These are phyloP conservation scores for Rhamnusium bicolor DNA, from an alignment of 2,888 invertebrate genomes.

Conservation along the genomic window DNA sequence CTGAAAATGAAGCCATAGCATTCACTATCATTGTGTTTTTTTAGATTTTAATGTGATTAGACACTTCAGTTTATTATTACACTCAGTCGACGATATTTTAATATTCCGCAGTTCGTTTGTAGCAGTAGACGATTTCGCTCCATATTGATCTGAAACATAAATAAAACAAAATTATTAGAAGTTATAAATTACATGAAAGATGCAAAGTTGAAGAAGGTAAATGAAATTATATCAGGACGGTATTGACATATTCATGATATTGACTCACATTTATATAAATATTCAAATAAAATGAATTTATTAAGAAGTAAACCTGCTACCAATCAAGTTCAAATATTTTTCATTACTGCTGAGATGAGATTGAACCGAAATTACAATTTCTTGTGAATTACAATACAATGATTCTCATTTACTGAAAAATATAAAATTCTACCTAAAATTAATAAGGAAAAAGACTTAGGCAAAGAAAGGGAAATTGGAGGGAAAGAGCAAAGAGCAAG, in stretches of 20 bases:
- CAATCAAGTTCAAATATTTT: too few species aligned
- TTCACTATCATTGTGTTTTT: constrained; percentile 69
- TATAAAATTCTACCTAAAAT: too few species aligned
- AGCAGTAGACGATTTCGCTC: background rate
- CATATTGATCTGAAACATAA: constrained; percentile 16
- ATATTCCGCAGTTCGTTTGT: background rate
- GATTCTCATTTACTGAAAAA: too few species aligned
- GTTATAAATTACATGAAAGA: background rate
- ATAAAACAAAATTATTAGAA: background rate
- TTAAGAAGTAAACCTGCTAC: background rate
- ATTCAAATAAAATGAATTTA: background rate
- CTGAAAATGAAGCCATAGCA: constrained; percentile 70
- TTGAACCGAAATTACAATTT: too few species aligned
- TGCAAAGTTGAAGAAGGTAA: background rate
- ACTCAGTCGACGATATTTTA: background rate
- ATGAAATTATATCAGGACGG: background rate
- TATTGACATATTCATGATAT: background rate
- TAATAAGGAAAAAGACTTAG: too few species aligned
- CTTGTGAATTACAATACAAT: too few species aligned
- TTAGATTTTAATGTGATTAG: constrained; percentile 25
- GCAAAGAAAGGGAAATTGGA: too few species aligned
- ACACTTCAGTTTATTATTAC: constrained; percentile 13
- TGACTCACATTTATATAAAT: too few species aligned
- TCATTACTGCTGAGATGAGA: too few species aligned
- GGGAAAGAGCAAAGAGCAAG: too few species aligned